Evolutionary conservation across 2,113 vertebrate genomes (phyloP).

Genomic region (Isurus oxyrinchus): DNA sequence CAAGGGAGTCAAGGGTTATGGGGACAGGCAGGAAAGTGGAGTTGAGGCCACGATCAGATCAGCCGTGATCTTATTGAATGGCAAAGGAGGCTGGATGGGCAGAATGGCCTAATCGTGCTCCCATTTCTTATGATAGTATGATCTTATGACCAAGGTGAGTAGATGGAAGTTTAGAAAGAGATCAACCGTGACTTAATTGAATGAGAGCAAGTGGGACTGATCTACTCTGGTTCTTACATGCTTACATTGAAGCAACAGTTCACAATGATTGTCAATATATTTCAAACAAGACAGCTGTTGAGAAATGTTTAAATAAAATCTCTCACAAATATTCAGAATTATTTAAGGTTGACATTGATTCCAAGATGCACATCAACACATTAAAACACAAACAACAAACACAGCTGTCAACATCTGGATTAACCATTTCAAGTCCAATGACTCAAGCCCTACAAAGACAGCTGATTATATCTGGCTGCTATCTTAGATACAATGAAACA

Average conservation of each 20-base stretch:
- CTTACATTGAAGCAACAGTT: background rate
- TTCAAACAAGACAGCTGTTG: background rate
- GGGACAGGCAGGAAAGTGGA: too few species aligned
- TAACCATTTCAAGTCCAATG: background rate
- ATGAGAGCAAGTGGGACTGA: background rate
- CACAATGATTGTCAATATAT: background rate
- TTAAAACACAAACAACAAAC: too few species aligned
- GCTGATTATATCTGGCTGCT: background rate
- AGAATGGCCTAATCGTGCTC: too few species aligned
- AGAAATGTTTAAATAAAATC: background rate
- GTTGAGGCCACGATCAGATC: too few species aligned
- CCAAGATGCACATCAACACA: background rate
- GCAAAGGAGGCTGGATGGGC: too few species aligned
- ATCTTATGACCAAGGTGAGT: background rate
- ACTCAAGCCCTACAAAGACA: background rate
- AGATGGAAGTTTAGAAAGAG: background rate
- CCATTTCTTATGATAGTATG: too few species aligned
- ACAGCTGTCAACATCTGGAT: background rate
- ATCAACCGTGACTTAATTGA: background rate
- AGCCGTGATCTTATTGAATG: too few species aligned
- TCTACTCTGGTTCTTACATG: background rate
- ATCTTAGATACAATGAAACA: background rate
- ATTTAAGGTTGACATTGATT: background rate
- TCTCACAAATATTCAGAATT: background rate
- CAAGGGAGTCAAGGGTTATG: too few species aligned